Evolutionary conservation across 2,113 vertebrate genomes (phyloP).

Genomic region (Ammospiza nelsoni): DNA sequence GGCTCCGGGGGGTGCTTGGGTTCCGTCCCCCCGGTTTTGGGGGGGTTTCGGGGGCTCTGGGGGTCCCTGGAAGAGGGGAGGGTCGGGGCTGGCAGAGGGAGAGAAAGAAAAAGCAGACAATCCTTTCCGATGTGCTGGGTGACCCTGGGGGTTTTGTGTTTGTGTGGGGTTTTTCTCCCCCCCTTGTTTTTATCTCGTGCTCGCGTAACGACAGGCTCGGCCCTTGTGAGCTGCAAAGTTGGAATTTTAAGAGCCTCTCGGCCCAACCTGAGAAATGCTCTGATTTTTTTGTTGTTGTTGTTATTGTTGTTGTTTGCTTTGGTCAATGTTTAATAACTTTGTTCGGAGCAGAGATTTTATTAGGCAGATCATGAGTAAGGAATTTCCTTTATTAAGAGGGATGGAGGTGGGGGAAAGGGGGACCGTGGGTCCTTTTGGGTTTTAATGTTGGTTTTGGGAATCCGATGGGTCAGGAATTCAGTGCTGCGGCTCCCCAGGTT

Average conservation of each 20-base stretch:
- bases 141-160: background rate
- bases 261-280: background rate
- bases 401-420: background rate
- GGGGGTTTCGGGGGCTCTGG: background rate
- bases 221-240: background rate
- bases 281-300: background rate
- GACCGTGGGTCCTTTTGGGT: background rate
- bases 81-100: background rate
- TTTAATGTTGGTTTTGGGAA: background rate
- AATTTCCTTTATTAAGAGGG: constrained; percentile 28
- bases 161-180: background rate
- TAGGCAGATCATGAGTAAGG: constrained; percentile 47
- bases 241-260: background rate
- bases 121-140: background rate
- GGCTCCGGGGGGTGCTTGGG: background rate
- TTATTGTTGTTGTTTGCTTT: background rate
- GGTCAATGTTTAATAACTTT: constrained; percentile 46
- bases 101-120: background rate
- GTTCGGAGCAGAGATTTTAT: constrained; percentile 3
- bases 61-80: background rate
- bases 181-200: background rate
- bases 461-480: background rate
- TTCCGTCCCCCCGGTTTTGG: background rate
- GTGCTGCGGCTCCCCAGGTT: background rate
- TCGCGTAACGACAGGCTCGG: background rate